phyloP scores from a whole-genome alignment of 53 echinoderm and acorn worm species.

The Echinarachnius parma region DNA sequence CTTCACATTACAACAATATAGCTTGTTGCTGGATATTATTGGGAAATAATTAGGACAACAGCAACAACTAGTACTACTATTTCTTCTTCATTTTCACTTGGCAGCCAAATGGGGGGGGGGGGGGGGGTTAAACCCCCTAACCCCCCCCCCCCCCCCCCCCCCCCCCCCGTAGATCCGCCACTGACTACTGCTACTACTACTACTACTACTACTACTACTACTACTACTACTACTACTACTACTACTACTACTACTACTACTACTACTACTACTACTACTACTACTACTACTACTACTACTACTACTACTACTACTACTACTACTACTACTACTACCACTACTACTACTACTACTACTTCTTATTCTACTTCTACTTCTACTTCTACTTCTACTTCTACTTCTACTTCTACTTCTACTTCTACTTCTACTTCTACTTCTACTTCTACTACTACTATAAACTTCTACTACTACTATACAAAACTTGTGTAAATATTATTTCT shows the following conservation, averaged over 20 bases:
- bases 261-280: too few relatives aligned
- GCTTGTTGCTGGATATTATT: too few relatives aligned
- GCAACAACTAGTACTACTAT: too few relatives aligned
- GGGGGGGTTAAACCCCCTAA: too few relatives aligned
- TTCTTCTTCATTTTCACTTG: too few relatives aligned
- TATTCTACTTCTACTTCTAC: neutral
- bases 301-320: neutral
- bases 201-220: slow-evolving; percentile 4
- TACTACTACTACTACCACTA: slow-evolving; percentile 11
- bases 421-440: slow-evolving; percentile 3
- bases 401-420: neutral
- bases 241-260: neutral
- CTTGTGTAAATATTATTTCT: too few relatives aligned
- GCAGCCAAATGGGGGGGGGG: too few relatives aligned
- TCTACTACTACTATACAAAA: too few relatives aligned
- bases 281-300: neutral
- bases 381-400: slow-evolving; percentile 2
- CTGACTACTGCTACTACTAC: neutral
- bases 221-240: neutral
- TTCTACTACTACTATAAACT: too few relatives aligned
- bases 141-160: too few relatives aligned
- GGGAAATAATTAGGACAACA: too few relatives aligned
- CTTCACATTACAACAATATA: too few relatives aligned
- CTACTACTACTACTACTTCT: slow-evolving; percentile 2
- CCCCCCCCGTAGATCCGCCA: neutral